Evolutionary conservation across 2,888 invertebrate genomes (phyloP), one percentile per base, ranked within the genome.

Genomic region (Trissonchulus latispiculum): DNA sequence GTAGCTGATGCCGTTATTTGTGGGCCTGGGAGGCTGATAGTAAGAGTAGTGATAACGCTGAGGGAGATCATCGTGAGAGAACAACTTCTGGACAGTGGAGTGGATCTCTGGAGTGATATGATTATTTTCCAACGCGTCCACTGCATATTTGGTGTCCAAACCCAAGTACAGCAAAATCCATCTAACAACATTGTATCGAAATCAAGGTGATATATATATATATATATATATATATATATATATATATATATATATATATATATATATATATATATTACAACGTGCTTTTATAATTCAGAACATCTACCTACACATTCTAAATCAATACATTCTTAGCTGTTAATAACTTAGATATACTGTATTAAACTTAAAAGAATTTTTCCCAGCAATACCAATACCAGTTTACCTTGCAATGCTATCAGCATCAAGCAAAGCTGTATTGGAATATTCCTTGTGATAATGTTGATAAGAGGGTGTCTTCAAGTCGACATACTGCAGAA

Each of bases 401-500:
- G 29, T 3, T 70, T 31, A 72, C 67, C 33, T 72, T 1, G 75
- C 75, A 37, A 75, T 72, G 36, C 29, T 35, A 28, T 48, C 61
- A 36, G 75, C 66, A 59, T 75, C 66, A 77, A 77, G 73, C 3
- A 78, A 75, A 1, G 70, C 71, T 59, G 78, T 78, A 70, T 80
- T 79, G 62, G 80, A 79, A 75, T 81, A 80, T 0, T 80, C 80
- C 1, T 2, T 8, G 2, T 72, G 36, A n/a, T 31, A 31, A 28
- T 31, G 28, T n/a, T 71, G 69, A 59, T 72, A 73, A 48, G 68
- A 70, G 2, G 81, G 81, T 29, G 81, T 81, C 75, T 80, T 78
- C 72, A 83, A 78, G 76, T 83, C 82, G 32, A 81, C 74, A 74
- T 81, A 78, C 75, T 84, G 84, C 35, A 83, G 77, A 18, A 81